Evolutionary conservation across 2,888 invertebrate genomes (phyloP).

Genomic region (Ophion ellenae): DNA sequence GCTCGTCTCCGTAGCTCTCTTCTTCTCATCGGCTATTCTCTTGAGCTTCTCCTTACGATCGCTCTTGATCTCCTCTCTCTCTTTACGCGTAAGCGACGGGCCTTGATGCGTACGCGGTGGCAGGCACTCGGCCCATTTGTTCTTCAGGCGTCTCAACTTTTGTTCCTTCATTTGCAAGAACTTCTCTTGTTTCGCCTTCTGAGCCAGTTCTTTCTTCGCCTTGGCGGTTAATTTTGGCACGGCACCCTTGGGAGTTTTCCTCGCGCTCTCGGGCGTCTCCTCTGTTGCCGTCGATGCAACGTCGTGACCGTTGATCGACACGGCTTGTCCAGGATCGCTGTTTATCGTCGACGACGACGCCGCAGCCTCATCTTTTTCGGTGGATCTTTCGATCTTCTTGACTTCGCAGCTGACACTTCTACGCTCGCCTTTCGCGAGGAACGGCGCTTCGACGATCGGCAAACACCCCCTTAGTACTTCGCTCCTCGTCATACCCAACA

Average conservation of each 20-base stretch:
- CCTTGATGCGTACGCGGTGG: conserved; percentile 48
- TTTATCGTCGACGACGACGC: background rate
- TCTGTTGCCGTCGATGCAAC: background rate
- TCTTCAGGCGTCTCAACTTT: conserved; percentile 54
- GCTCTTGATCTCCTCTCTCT: conserved; percentile 78
- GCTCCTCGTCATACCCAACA: conserved; percentile 33
- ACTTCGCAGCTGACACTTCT: conserved; percentile 58
- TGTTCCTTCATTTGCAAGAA: conserved; percentile 64
- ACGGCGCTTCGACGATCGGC: conserved; percentile 73
- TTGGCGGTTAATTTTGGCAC: conserved; percentile 49
- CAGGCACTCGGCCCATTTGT: conserved; percentile 68
- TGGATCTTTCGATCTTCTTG: conserved; percentile 39
- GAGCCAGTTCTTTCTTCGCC: conserved; percentile 46
- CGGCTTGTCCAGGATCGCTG: conserved; percentile 14
- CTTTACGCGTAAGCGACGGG: conserved; percentile 51
- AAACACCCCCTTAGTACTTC: conserved; percentile 61
- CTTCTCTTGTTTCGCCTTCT: conserved; percentile 59
- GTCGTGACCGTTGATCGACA: background rate
- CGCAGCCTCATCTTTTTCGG: background rate
- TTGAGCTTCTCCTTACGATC: conserved; percentile 85
- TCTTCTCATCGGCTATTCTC: conserved; percentile 83
- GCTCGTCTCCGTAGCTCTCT: conserved; percentile 78
- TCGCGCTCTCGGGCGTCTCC: background rate
- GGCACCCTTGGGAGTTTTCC: background rate
- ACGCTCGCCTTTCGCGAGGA: conserved; percentile 62